Evolutionary conservation across 2,797 vertebrate genomes (phyloP).

Genomic region (Limosa lapponica): DNA sequence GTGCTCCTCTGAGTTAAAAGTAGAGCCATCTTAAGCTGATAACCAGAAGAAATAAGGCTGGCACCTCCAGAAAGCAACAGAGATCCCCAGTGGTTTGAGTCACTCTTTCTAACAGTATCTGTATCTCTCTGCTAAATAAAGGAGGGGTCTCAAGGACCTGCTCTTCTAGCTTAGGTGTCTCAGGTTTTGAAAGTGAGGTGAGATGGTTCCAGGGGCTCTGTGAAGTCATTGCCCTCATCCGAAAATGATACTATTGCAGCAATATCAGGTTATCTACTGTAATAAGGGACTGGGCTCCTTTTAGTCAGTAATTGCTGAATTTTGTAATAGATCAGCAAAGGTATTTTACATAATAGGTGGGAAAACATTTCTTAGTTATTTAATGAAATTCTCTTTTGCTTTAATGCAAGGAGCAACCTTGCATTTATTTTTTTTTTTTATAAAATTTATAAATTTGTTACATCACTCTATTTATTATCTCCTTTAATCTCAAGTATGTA

Average conservation of each 20-base stretch:
- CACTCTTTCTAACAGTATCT: neutral
- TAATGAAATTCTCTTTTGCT: neutral
- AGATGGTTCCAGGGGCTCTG: neutral
- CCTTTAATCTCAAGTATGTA: neutral
- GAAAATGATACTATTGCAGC: neutral
- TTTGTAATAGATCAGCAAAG: neutral
- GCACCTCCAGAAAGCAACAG: neutral
- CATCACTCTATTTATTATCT: neutral
- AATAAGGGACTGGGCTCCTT: neutral
- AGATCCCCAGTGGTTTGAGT: neutral
- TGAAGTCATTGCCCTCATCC: neutral
- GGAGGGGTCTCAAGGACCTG: neutral
- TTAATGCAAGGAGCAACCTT: neutral
- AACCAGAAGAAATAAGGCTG: neutral
- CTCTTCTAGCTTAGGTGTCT: neutral
- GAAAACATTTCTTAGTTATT: neutral
- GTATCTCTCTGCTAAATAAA: neutral
- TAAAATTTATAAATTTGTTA: no score
- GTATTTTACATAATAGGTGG: neutral
- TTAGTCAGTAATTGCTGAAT: neutral
- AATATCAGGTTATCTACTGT: neutral
- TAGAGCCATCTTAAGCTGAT: neutral
- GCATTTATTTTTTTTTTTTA: no score
- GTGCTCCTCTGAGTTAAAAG: neutral
- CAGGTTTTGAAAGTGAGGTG: neutral